Base-by-base conservation (phyloP, 2,797 vertebrate genomes). In the Gallinago stenura region DNA sequence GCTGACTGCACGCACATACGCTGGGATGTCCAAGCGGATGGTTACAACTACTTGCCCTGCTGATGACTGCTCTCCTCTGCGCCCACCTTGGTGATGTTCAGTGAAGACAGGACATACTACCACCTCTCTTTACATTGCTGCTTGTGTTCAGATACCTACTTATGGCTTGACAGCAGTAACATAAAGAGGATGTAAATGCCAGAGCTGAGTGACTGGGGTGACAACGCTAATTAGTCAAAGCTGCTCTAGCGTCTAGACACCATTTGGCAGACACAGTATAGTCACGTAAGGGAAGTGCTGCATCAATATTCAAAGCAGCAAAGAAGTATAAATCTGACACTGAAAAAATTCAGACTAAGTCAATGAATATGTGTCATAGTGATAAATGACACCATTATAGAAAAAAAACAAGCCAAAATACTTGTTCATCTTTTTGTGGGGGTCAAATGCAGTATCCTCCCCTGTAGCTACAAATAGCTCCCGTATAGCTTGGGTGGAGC, bases 241-340 rank as follows among this genome's bases (percentile, higher is more conserved):
- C 91, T 75, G 95, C 92, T 95, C 66, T 25, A 60, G 88, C 0
- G 88, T 95, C 97, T 95, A 97, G 96, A 96, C 95, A 97, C 89
- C 94, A 95, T 94, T 97, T 97, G 93, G 95, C 94, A 96, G 69
- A 76, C 35, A 66, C 28, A 72, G 58, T 43, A 82, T 9, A 93
- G 95, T 83, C 94, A 95, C 43, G 53, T 94, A 94, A 90, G 88
- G 81, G 78, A 90, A 94, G 68, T 33, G 77, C 85, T 69, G 86
- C 90, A 97, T 97, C 94, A 95, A 95, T 90, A 97, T 96, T 95
- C 95, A 96, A 90, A 95, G 15, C 88, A 92, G 93, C 64, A 85
- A 54, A 91, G 82, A 46, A 87, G 75, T 82, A 95, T 89, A 94
- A 95, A 93, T 89, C 92, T 58, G 12, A 95, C 75, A 78, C 86